Base-by-base conservation (phyloP, 2,797 vertebrate genomes). In the Morus bassanus region DNA sequence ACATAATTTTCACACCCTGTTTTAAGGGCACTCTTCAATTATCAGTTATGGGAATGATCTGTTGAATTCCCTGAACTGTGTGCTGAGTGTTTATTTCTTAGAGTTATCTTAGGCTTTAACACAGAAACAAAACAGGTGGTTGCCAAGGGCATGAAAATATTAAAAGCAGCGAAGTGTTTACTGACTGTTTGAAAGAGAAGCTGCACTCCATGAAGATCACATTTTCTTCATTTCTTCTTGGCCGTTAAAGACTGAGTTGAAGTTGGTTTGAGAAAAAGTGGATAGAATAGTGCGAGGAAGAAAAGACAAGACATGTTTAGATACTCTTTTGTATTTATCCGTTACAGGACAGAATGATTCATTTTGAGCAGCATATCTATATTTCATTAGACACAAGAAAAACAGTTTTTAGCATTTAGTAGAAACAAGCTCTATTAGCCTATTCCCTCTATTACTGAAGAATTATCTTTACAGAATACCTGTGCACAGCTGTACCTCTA, bases 121-220 rank as follows among this genome's bases (percentile, higher is more conserved):
- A 82, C 17, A 91, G 31, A 91, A 80, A 60, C 19, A 59, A 88
- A 93, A 54, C 23, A 91, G 35, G 72, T 51, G 51, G 48, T 80
- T 93, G 74, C 63, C 88, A 96, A 89, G 85, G 68, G 64, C 57
- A 89, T 35, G 48, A 69, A 92, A 95, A 85, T 93, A 80, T 72
- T 94, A 75, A 65, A 78, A 82, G 19, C 31, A 82, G 23, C 23
- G 41, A 57, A 80, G 39, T 43, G 54, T 77, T 96, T 90, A 83
- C 61, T 85, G 76, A 21, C 43, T 37, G 25, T 61, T 61, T 80
- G 46, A 84, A 92, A 67, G 39, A 69, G 37, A 76, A 96, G 77
- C 48, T 68, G 30, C 51, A 37, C 13, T 64, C 67, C 18, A 43
- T 23, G 46, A 89, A 88, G 43, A 81, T 69, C 25, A 33, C 1